Conservation (phyloP, 2,113 vertebrate species). For the Syrmaticus mikado region DNA sequence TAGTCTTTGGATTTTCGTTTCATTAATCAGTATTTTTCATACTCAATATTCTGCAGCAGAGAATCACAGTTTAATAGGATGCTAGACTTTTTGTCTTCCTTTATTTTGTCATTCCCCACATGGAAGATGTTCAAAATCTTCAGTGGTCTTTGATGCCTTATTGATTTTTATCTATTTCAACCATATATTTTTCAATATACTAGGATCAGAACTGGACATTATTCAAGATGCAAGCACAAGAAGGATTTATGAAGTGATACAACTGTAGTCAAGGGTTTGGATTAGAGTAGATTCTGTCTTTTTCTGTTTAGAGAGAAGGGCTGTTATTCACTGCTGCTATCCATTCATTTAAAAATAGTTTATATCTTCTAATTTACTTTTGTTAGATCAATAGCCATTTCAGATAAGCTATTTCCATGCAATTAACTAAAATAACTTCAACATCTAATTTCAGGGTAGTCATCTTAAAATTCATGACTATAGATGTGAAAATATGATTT, state of each 20-base stretch:
- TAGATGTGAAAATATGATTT: background rate
- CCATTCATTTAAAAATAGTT: background rate
- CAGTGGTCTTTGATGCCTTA: background rate
- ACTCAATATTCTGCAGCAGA: background rate
- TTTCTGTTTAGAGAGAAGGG: background rate
- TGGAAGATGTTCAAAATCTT: background rate
- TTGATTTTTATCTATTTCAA: background rate
- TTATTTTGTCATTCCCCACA: background rate
- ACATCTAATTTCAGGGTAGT: background rate
- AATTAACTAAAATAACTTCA: background rate
- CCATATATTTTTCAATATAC: background rate
- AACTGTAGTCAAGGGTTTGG: background rate
- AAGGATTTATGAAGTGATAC: accelerated
- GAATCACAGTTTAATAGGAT: background rate
- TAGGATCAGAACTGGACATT: background rate
- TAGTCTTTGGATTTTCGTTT: background rate
- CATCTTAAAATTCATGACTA: background rate
- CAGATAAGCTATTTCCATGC: background rate
- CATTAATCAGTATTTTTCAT: background rate
- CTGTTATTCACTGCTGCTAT: background rate
- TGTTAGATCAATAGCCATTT: background rate
- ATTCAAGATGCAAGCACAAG: background rate
- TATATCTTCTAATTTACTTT: background rate
- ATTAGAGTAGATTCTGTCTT: background rate
- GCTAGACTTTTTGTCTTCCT: accelerated